Evolutionary conservation across 35 echinoderm and acorn worm species (phyloP).

Genomic region (Eucidaris tribuloides): DNA sequence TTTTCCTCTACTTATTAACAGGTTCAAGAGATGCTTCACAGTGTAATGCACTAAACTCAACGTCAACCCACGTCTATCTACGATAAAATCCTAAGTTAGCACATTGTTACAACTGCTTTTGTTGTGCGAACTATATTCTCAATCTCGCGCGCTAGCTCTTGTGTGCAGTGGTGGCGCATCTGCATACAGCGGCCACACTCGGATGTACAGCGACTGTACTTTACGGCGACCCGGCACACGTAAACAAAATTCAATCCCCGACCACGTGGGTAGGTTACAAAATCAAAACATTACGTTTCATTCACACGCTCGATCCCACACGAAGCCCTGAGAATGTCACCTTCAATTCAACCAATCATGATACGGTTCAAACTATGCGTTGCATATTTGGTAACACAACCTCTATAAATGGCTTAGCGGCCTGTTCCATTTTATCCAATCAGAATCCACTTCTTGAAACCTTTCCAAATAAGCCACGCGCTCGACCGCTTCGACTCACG

Average conservation of each 20-base stretch:
- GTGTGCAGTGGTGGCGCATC: neutral
- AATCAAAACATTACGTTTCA: conserved; percentile 21
- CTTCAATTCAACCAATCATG: conserved; percentile 22
- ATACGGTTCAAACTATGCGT: neutral
- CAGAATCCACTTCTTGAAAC: too few species aligned
- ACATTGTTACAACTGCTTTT: neutral
- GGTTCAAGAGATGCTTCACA: too few species aligned
- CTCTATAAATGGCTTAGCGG: neutral
- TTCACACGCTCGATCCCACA: neutral
- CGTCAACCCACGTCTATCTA: too few species aligned
- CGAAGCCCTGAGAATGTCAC: neutral
- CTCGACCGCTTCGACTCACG: too few species aligned
- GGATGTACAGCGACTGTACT: too few species aligned
- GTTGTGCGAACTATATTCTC: neutral
- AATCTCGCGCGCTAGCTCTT: neutral
- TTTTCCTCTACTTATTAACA: too few species aligned
- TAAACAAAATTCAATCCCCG: neutral
- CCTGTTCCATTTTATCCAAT: neutral
- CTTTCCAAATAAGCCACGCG: too few species aligned
- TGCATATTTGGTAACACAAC: conserved; percentile 20
- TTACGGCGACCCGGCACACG: neutral
- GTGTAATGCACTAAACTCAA: too few species aligned
- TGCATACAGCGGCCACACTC: too few species aligned
- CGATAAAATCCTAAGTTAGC: too few species aligned
- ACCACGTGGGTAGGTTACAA: neutral